Evolutionary conservation across 2,888 invertebrate genomes (phyloP).

Genomic region (Hyposoter didymator): DNA sequence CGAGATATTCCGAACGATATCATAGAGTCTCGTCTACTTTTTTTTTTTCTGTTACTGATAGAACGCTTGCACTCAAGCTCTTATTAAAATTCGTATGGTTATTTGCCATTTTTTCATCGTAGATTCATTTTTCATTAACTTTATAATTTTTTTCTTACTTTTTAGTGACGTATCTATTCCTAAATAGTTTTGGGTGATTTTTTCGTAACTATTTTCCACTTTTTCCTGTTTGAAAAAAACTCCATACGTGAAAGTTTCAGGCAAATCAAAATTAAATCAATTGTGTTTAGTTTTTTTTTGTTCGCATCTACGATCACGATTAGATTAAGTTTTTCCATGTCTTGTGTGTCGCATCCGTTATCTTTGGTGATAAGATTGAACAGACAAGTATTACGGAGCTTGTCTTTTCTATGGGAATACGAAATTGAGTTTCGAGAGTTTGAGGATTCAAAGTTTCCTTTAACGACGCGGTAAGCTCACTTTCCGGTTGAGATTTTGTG

Average conservation of each 20-base stretch:
- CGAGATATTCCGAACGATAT: constrained; percentile 18
- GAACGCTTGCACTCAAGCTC: too few species aligned
- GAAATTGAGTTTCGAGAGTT: constrained; percentile 53
- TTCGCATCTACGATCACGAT: background rate
- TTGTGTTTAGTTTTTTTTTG: background rate
- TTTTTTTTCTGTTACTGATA: too few species aligned
- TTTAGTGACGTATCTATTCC: too few species aligned
- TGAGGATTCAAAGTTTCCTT: constrained; percentile 43
- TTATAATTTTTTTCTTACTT: too few species aligned
- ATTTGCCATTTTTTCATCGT: too few species aligned
- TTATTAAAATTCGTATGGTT: too few species aligned
- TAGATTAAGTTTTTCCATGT: background rate
- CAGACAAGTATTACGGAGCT: constrained; percentile 23
- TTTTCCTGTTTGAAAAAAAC: too few species aligned
- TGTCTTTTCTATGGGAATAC: constrained; percentile 28
- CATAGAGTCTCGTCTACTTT: background rate
- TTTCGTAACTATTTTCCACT: too few species aligned
- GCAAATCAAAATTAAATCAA: background rate
- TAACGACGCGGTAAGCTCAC: constrained; percentile 40
- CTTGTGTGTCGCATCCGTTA: background rate
- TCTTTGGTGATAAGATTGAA: constrained; percentile 21
- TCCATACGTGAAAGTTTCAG: background rate
- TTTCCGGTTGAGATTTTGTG: constrained; percentile 26
- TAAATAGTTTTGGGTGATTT: too few species aligned
- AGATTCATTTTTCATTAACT: too few species aligned